Conservation (phyloP, 2,797 vertebrate genomes). For the Danio aesculapii region DNA sequence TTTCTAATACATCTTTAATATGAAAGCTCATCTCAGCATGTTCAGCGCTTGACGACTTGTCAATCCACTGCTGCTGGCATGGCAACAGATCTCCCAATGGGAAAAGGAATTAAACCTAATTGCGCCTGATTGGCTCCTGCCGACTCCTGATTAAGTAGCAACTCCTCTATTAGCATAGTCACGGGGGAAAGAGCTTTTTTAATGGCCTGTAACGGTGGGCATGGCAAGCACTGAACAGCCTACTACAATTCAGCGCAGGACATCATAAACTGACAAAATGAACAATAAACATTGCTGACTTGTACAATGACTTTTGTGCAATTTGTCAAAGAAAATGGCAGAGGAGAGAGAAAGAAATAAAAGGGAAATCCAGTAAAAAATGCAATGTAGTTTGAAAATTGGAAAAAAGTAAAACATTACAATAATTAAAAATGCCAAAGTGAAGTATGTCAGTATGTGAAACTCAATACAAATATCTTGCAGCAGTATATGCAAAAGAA, state of each 20-base stretch:
- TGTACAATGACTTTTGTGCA: background rate
- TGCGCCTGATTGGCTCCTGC: conserved; percentile 81
- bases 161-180: conserved; percentile 72
- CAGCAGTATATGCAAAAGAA: too few species aligned
- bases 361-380: background rate
- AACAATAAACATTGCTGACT: background rate
- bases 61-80: conserved; percentile 54
- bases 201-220: conserved; percentile 58
- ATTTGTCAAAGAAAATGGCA: background rate
- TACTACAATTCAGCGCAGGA: conserved; percentile 8
- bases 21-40: conserved; percentile 54
- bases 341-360: background rate
- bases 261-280: conserved; percentile 18
- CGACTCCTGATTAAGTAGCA: conserved; percentile 77
- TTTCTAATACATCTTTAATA: conserved; percentile 41
- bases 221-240: conserved; percentile 59
- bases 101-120: conserved; percentile 76
- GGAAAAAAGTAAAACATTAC: too few species aligned
- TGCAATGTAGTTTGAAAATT: background rate
- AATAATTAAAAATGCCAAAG: too few species aligned
- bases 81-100: conserved; percentile 71
- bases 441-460: too few species aligned
- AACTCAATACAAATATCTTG: too few species aligned
- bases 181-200: conserved; percentile 59
- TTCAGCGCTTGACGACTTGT: conserved; percentile 60